Base-by-base conservation (phyloP, 2,888 invertebrate genomes). In the Camptogramma bilineatum region DNA sequence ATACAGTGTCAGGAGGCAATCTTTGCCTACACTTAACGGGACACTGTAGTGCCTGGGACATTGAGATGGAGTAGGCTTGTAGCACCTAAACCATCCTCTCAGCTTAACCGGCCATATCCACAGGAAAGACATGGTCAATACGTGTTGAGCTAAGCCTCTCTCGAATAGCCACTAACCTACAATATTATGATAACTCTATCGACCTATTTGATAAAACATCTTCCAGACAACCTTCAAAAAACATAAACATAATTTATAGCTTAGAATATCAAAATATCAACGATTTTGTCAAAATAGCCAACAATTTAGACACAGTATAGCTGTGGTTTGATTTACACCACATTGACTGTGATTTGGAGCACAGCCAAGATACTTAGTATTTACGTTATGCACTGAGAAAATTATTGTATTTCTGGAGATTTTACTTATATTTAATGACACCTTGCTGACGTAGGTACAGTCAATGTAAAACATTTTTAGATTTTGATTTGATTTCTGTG, bases 251-350 rank as follows among this genome's bases (percentile, higher is more conserved):
- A 28, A 39, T 39, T 39, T 13, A 34, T 1, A 4, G 8, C 28
- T 28, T 31, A 10, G 9, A 31, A 9, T 39, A 39, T 39, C 13
- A 39, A 39, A 39, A 39, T 39, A 39, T 39, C 34, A 39, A 13
- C 34, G 34, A 34, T 28, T 13, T 55, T 46, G 47, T 60, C 46
- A 31, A 54, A 28, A 52, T 16, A 34, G 31, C 50, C 19, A 18
- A 28, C 42, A 51, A 51, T 50, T 57, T 42, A 44, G 44, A 47
- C 31, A 51, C 44, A 59, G 28, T 28, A 13, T 52, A 28, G 9
- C 34, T 52, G 52, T 47, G 57, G 48, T 58, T 50, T 63, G 63
- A 63, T 63, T 63, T 63, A 63, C 56, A 52, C 31, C 57, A 42
- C 56, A 57, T 39, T 42, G 58, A 5, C 21, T 50, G 44, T 8